These are phyloP conservation scores for Diabrotica balteata DNA, from an alignment of 2,888 invertebrate genomes.

Conservation along the genomic window DNA sequence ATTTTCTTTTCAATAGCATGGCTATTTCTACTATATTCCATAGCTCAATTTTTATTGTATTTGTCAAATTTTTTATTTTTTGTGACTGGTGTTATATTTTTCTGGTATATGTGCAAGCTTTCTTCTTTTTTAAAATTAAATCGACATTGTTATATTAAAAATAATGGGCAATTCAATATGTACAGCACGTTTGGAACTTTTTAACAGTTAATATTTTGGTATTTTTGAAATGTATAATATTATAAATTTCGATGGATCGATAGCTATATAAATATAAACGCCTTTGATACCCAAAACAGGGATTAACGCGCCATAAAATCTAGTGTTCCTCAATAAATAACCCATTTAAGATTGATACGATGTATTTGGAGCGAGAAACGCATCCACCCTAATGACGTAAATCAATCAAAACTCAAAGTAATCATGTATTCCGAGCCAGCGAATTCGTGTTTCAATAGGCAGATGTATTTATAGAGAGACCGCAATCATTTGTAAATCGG, in stretches of 20 bases:
- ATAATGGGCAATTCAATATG: no score
- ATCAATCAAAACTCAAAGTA: conserved; percentile 27
- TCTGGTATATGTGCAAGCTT: no score
- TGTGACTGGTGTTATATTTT: no score
- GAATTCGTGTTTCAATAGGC: conserved; percentile 25
- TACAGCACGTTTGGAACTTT: no score
- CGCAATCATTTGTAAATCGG: conserved; percentile 17
- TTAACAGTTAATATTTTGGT: no score
- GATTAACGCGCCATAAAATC: conserved; percentile 17
- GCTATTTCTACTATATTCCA: no score
- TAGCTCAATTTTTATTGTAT: no score
- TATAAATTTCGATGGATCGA: background rate
- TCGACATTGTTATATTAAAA: no score
- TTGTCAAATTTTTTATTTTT: no score
- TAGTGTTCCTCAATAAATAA: conserved; percentile 22
- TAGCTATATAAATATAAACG: background rate
- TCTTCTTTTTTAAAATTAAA: no score
- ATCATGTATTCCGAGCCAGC: conserved; percentile 23
- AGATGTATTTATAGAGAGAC: conserved; percentile 21
- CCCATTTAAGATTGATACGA: conserved; percentile 20
- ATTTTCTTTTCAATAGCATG: no score
- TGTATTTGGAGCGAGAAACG: conserved; percentile 13
- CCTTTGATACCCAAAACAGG: conserved; percentile 10
- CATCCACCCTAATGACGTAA: conserved; percentile 19
- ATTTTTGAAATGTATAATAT: no score